Base-by-base conservation (phyloP, 2,797 vertebrate genomes). In the Brotula barbata region DNA sequence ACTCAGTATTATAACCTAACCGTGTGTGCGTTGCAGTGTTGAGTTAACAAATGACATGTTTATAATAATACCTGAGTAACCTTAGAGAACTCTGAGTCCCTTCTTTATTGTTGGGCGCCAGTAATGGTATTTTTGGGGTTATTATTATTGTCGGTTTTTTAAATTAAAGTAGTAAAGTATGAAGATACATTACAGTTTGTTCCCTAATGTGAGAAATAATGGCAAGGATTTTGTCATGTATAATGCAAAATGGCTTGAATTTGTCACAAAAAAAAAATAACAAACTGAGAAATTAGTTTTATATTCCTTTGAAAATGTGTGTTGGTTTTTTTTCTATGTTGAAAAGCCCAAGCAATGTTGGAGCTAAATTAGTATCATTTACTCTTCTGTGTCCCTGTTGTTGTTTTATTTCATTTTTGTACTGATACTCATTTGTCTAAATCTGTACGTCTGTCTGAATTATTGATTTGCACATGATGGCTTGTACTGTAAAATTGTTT, bases 401-500 rank as follows among this genome's bases (percentile, higher is more conserved):
- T 10, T 50, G 39, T 75, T 62, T 43, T 0, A 3, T 64, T 47
- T 2, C 8, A 33, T 3, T 22, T 40, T 65, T 45, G 59, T 74
- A 76, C 71, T 71, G 70, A 73, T 84, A 77, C 78, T 77, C 52
- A 51, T 41, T 59, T 52, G 53, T 80, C 43, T 31, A 28, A 57
- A 68, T 73, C 63, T 65, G 56, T 68, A 25, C 10, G 55, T 37
- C 6, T 36, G 13, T 79, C 75, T 81, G 67, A 73, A 67, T 53
- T 25, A 70, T 52, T 71, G 64, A 74, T 88, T 85, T 86, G 85
- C 82, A 87, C 83, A 85, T 59, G 57, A 83, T 36, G 36, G 78
- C 83, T 65, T 85, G 82, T 86, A 85, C 87, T 86, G 85, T 88
- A 84, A 75, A 59, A 21, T 49, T 47, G 7, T 19, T 57, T 48